These are phyloP conservation scores for Mactra quadrangularis DNA, from an alignment of 1,140 invertebrate species.

Conservation along the genomic window DNA sequence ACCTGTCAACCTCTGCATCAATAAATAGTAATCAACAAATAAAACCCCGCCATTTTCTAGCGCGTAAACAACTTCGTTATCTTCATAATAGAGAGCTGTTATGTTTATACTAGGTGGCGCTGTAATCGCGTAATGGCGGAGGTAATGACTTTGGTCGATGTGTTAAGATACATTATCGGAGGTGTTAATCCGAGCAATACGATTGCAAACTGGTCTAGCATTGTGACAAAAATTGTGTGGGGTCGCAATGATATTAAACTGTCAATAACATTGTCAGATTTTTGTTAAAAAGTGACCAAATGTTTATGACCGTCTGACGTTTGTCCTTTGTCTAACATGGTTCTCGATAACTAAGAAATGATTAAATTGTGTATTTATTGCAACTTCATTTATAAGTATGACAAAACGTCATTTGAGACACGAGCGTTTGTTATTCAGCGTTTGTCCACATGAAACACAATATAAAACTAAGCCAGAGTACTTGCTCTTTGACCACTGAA, in stretches of 20 bases:
- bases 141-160: slow-evolving; percentile 24
- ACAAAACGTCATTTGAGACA: no score
- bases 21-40: slow-evolving; percentile 38
- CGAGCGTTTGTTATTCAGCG: no score
- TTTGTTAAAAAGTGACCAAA: background rate
- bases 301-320: background rate
- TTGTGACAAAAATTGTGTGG: background rate
- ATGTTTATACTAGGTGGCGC: slow-evolving; percentile 39
- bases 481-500: no score
- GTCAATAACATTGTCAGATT: background rate
- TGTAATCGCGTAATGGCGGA: slow-evolving; percentile 29
- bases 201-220: slow-evolving; percentile 27
- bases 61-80: slow-evolving; percentile 45
- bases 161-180: slow-evolving; percentile 43
- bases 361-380: no score
- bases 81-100: slow-evolving; percentile 22
- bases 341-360: background rate
- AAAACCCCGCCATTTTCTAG: background rate
- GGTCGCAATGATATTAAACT: background rate
- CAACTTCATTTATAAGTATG: no score
- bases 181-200: slow-evolving; percentile 30
- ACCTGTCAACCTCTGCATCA: slow-evolving; percentile 41
- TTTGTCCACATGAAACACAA: no score
- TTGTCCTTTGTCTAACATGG: background rate
- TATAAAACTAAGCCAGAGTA: no score